A percentile compares a stretch with the other conserved stretches of the same genome.
These are phyloP conservation scores for Dasypus novemcinctus DNA, from an alignment of 2,113 vertebrate species.

Conservation along the genomic window DNA sequence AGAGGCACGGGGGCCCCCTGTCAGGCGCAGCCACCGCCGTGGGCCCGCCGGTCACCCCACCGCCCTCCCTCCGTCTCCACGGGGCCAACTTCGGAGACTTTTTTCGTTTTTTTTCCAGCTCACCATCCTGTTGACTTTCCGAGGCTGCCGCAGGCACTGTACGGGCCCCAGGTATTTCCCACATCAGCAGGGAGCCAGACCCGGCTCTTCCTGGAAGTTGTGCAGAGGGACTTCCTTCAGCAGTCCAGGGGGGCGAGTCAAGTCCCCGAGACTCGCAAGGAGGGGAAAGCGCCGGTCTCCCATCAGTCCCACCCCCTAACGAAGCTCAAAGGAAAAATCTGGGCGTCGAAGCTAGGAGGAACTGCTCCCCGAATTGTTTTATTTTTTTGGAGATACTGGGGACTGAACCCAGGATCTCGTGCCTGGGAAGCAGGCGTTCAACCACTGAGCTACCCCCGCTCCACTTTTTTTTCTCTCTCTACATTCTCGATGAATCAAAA, in stretches of 20 bases:
- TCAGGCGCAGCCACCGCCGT: not conserved
- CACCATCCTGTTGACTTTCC: not conserved
- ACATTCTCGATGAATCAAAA: no score
- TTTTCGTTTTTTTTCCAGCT: not conserved
- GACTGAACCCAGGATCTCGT: no score
- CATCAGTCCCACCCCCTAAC: no score
- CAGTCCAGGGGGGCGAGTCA: not conserved
- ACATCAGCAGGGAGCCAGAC: not conserved
- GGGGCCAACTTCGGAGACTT: not conserved
- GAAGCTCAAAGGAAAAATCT: no score
- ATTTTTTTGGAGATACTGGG: no score
- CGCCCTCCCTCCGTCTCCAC: no score
- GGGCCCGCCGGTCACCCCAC: not conserved
- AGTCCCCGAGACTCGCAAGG: not conserved
- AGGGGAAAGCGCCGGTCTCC: not conserved
- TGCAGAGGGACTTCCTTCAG: not conserved
- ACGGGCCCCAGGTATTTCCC: not conserved
- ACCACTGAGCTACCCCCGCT: no score
- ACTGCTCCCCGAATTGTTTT: no score
- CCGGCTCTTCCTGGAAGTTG: not conserved
- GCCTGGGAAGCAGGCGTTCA: no score
- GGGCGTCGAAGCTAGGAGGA: no score
- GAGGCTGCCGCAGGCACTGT: fast-evolving
- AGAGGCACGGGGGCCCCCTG: fast-evolving
- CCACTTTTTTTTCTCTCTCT: no score